phyloP scores from a whole-genome alignment of 2,113 vertebrate species.

The Corythornis cristatus region DNA sequence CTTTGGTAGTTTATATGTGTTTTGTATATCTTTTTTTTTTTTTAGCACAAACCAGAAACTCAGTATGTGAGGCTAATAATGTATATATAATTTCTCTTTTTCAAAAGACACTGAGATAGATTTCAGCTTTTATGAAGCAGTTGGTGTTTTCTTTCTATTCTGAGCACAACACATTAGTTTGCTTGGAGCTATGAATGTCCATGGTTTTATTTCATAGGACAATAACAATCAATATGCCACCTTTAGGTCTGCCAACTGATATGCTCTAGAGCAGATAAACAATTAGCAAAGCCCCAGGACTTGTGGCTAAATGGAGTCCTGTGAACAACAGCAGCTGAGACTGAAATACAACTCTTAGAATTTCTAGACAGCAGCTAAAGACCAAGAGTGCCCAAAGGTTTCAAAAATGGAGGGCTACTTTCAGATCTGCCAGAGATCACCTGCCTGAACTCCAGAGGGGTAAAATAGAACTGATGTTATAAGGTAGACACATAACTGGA shows the following conservation, averaged over 20 bases:
- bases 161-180: not conserved
- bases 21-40: not conserved
- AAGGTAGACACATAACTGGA: not conserved
- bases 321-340: not conserved
- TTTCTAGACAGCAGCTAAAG: not conserved
- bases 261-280: not conserved
- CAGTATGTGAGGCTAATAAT: not conserved
- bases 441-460: not conserved
- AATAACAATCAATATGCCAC: not conserved
- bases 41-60: not conserved
- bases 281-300: not conserved
- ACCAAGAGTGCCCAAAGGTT: not conserved
- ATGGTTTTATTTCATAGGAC: not conserved
- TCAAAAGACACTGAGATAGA: not conserved
- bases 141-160: not conserved
- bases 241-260: not conserved
- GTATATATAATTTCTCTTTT: not conserved
- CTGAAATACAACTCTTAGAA: not conserved
- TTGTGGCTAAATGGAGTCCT: not conserved
- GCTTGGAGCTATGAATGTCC: not conserved
- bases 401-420: not conserved
- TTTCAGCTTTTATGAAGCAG: not conserved
- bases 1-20: not conserved
- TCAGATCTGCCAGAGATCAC: not conserved
- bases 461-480: not conserved